phyloP scores from a whole-genome alignment of 2,113 vertebrate genomes.

The Zosterops hypoxanthus region DNA sequence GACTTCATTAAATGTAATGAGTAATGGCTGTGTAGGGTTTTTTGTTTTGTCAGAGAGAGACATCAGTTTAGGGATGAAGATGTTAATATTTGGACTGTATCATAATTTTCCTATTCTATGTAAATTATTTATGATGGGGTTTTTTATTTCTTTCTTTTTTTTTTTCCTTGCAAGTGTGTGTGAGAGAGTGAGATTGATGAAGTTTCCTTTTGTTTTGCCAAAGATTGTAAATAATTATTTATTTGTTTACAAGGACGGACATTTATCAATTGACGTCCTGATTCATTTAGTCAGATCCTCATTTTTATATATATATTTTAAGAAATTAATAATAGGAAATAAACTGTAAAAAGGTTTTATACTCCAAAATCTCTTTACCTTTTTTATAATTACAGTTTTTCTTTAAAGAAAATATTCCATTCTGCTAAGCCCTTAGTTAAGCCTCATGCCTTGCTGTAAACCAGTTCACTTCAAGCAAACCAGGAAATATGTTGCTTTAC shows the following conservation, averaged over 20 bases:
- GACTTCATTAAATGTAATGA: constrained; percentile 43
- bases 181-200: constrained; percentile 51
- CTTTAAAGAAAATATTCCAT: background rate
- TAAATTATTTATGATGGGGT: constrained; percentile 92
- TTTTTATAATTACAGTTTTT: constrained; percentile 56
- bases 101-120: constrained; percentile 88
- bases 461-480: background rate
- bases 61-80: constrained; percentile 70
- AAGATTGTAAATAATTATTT: constrained; percentile 98
- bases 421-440: background rate
- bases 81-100: constrained; percentile 96
- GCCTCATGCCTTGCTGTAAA: background rate
- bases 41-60: constrained; percentile 36
- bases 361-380: constrained; percentile 70
- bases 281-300: constrained; percentile 72
- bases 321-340: constrained; percentile 77
- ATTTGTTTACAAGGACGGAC: constrained; percentile 91
- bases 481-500: background rate
- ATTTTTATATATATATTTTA: constrained; percentile 54
- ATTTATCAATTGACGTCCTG: constrained; percentile 75
- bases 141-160: constrained; percentile 67
- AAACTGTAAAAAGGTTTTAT: constrained; percentile 77
- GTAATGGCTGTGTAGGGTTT: constrained; percentile 47
- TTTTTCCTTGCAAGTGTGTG: constrained; percentile 27
- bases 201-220: constrained; percentile 80